Conservation (phyloP, 2,113 vertebrate genomes). For the Proterorhinus semilunaris region DNA sequence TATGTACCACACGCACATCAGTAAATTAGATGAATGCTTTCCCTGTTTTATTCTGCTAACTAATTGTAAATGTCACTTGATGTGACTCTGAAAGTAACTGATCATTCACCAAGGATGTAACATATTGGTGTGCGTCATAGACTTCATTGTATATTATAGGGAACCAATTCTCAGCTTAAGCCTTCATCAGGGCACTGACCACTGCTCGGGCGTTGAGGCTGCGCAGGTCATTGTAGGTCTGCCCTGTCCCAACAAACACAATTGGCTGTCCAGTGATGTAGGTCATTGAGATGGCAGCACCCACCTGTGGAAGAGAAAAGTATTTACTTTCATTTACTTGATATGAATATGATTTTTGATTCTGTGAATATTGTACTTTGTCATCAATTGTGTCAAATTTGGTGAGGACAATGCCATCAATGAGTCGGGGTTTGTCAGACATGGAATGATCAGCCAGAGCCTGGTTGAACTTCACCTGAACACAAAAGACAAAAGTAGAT, state of each 20-base stretch:
- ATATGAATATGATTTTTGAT: not conserved
- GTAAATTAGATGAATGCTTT: not conserved
- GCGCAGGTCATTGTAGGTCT: constrained; percentile 97
- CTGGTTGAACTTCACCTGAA: constrained; percentile 97
- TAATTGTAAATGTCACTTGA: too few relatives aligned
- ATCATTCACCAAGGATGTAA: not conserved
- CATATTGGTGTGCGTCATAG: constrained; percentile 30
- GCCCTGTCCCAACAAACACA: constrained; percentile 95
- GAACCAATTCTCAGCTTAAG: constrained; percentile 69
- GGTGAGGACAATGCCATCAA: constrained; percentile 97
- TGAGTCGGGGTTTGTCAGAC: constrained; percentile 91
- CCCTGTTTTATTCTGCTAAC: too few relatives aligned
- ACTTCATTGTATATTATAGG: constrained; percentile 29
- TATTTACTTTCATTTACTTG: not conserved
- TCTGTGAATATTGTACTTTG: constrained; percentile 79
- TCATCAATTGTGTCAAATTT: constrained; percentile 99
- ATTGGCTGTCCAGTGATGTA: constrained; percentile 99
- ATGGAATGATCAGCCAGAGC: constrained; percentile 96
- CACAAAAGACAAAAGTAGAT: not conserved
- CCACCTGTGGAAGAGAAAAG: constrained; percentile 78
- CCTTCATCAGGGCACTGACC: constrained; percentile 97
- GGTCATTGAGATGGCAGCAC: constrained; percentile 98
- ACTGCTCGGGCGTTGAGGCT: constrained; percentile 96
- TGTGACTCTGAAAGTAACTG: not conserved
- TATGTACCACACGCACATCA: constrained; percentile 1